Evolutionary conservation across 2,113 vertebrate species (phyloP).

Genomic region (Catagonus wagneri): DNA sequence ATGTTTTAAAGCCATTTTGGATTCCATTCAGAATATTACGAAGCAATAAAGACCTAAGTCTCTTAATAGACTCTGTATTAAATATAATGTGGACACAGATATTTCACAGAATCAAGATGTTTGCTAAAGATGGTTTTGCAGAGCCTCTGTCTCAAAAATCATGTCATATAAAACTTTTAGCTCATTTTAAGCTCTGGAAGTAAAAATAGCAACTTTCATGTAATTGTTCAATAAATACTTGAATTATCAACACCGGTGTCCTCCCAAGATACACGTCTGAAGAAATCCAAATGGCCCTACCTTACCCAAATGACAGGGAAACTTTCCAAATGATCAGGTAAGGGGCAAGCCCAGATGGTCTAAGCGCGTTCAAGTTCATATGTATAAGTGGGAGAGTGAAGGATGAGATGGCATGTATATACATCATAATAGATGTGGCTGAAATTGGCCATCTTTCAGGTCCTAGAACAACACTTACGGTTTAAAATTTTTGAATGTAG

Average conservation of each 20-base stretch:
- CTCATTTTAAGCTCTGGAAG: neutral
- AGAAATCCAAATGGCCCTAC: neutral
- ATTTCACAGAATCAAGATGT: slow-evolving; percentile 33
- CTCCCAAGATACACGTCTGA: neutral
- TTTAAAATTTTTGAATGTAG: neutral
- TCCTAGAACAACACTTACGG: neutral
- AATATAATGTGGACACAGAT: neutral
- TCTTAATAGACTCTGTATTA: slow-evolving; percentile 4
- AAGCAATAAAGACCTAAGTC: slow-evolving; percentile 22
- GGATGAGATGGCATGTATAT: neutral
- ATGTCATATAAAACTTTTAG: neutral
- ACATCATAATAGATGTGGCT: neutral
- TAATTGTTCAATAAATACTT: slow-evolving; percentile 9
- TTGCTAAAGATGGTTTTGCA: neutral
- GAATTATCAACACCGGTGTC: neutral
- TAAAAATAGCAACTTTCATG: slow-evolving; percentile 35
- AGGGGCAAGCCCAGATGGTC: neutral
- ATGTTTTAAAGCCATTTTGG: slow-evolving; percentile 47
- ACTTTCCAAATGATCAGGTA: neutral
- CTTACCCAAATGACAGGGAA: neutral
- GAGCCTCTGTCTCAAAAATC: neutral
- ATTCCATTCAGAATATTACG: slow-evolving; percentile 32
- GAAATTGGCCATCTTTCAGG: neutral
- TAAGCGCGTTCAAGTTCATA: neutral
- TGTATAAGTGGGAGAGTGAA: neutral